Conservation (phyloP, 2,113 vertebrate genomes). For the Ptilorrhoa leucosticta region DNA sequence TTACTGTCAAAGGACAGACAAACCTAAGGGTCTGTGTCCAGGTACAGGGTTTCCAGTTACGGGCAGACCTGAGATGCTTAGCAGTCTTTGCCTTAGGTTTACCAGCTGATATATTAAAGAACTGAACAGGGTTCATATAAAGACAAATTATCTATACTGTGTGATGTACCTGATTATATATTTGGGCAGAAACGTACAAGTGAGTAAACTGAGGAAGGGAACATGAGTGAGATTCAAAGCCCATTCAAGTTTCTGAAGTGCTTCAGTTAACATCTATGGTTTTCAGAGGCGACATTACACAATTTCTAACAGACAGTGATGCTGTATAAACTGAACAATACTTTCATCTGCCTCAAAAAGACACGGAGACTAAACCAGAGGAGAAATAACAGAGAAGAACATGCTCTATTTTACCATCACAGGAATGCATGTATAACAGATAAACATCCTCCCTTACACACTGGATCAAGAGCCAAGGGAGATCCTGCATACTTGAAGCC, state of each 20-base stretch:
- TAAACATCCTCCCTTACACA: constrained; percentile 49
- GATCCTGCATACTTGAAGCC: constrained; percentile 44
- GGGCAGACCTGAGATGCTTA: neutral
- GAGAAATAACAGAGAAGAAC: constrained; percentile 23
- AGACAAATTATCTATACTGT: neutral
- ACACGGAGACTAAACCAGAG: neutral
- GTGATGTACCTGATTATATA: neutral
- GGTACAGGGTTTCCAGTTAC: neutral
- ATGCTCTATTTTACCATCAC: constrained; percentile 16
- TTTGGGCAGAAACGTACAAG: neutral
- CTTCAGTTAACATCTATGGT: neutral
- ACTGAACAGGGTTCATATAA: neutral
- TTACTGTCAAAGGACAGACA: neutral
- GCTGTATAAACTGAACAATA: neutral
- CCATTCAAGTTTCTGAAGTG: neutral
- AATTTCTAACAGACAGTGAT: neutral
- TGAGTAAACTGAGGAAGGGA: neutral
- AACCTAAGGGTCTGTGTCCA: neutral
- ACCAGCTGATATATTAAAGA: neutral
- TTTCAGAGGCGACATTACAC: neutral
- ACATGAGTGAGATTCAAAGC: neutral
- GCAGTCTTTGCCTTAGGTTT: neutral
- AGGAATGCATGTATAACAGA: constrained; percentile 38
- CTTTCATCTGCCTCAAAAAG: neutral
- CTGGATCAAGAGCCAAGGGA: constrained; percentile 57